A percentile compares a stretch with the other conserved stretches of the same genome.
Evolutionary conservation across 2,888 invertebrate genomes (phyloP).

Genomic region (Prosopocoilus inquinatus): DNA sequence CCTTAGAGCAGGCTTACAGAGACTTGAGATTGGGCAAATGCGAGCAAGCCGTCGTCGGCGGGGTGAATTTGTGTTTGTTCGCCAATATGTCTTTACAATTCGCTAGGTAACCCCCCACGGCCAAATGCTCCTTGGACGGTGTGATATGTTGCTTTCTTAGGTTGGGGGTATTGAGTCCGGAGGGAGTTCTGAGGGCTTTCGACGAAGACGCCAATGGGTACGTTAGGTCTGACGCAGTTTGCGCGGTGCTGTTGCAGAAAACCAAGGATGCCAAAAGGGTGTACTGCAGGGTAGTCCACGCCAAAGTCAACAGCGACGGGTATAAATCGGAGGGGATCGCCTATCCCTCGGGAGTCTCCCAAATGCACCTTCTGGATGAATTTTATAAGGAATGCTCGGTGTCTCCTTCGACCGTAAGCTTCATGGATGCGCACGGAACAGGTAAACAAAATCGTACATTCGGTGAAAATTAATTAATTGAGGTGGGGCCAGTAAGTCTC

Average conservation of each 20-base stretch:
- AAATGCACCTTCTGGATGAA: constrained; percentile 60
- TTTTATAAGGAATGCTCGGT: constrained; percentile 70
- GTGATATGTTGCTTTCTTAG: not conserved
- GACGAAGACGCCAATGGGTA: constrained; percentile 83
- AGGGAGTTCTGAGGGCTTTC: constrained; percentile 88
- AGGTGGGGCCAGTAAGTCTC: not conserved
- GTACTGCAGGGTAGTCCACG: constrained; percentile 48
- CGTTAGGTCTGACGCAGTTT: constrained; percentile 75
- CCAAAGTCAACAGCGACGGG: constrained; percentile 43
- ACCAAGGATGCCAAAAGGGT: constrained; percentile 52
- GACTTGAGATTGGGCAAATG: constrained; percentile 77
- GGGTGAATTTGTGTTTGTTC: constrained; percentile 82
- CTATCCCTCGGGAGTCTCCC: constrained; percentile 53
- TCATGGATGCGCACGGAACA: constrained; percentile 86
- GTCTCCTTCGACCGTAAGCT: constrained; percentile 68
- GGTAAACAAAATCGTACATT: constrained; percentile 47
- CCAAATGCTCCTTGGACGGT: not conserved
- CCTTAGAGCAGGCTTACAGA: constrained; percentile 77
- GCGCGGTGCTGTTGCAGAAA: constrained; percentile 70
- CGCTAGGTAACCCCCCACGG: constrained; percentile 50
- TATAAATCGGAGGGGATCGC: constrained; percentile 47
- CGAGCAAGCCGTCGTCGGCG: constrained; percentile 87
- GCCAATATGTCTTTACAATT: constrained; percentile 89
- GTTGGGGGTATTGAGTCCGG: constrained; percentile 76
- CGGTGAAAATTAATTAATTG: not conserved